Evolutionary conservation across 1,140 invertebrate genomes (phyloP).

Genomic region (Drosophila ambigua): DNA sequence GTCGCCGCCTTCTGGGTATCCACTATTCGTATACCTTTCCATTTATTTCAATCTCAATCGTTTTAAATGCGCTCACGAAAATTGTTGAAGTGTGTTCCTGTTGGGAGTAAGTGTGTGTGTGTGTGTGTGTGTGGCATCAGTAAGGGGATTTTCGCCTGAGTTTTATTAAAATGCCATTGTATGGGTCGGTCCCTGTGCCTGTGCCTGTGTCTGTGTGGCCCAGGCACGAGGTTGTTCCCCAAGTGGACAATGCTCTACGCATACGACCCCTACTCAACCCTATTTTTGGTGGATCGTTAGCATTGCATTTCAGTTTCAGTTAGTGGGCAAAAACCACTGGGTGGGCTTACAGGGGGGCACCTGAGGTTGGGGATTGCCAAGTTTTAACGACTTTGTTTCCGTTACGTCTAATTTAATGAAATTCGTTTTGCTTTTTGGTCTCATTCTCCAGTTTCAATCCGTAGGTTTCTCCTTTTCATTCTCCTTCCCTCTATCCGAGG

Average conservation of each 20-base stretch:
- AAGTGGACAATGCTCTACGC: constrained; percentile 63
- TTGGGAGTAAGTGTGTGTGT: constrained; percentile 2
- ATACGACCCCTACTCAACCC: constrained; percentile 11
- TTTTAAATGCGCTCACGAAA: constrained; percentile 60
- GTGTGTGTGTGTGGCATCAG: constrained; percentile 23
- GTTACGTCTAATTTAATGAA: constrained; percentile 82
- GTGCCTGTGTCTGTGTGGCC: constrained; percentile 6
- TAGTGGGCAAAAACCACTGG: constrained; percentile 10
- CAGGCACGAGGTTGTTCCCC: constrained; percentile 56
- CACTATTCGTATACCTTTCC: background rate
- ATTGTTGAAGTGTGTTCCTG: constrained; percentile 55
- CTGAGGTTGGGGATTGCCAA: constrained; percentile 56
- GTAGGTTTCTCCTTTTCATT: background rate
- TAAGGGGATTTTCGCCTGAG: constrained; percentile 65
- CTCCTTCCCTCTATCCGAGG: background rate
- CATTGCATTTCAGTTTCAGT: constrained; percentile 29
- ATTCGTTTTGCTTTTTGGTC: constrained; percentile 75
- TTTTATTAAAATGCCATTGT: constrained; percentile 77
- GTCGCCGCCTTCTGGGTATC: background rate
- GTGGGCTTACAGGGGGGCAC: background rate
- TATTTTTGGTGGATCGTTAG: constrained; percentile 60
- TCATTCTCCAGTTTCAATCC: constrained; percentile 2
- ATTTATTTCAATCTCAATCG: constrained; percentile 9
- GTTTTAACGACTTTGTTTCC: constrained; percentile 82
- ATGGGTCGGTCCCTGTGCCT: constrained; percentile 12